Evolutionary conservation across 2,113 vertebrate genomes (phyloP).

Genomic region (Pongo pygmaeus): DNA sequence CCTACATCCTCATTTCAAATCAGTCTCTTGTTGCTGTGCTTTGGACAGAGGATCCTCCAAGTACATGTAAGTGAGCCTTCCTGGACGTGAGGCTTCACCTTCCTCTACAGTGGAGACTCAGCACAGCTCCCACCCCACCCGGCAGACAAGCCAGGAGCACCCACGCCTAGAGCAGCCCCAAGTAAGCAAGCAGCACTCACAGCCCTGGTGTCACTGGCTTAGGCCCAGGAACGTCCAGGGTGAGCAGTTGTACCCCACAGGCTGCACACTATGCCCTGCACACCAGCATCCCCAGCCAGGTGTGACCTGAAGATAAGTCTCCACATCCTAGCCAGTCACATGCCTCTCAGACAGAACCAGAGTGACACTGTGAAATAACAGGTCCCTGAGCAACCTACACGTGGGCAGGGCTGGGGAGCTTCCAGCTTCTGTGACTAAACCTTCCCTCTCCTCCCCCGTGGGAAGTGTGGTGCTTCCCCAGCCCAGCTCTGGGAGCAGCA

Average conservation of each 20-base stretch:
- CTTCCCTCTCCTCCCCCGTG: neutral
- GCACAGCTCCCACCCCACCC: neutral
- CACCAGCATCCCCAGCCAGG: neutral
- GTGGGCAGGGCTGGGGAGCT: too few species aligned
- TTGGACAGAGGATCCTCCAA: neutral
- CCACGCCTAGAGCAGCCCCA: neutral
- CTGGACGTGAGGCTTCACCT: neutral
- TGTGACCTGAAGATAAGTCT: neutral
- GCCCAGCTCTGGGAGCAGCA: neutral
- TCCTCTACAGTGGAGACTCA: neutral
- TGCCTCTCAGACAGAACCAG: neutral
- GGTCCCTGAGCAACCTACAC: neutral
- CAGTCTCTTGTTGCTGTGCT: neutral
- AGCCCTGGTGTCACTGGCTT: neutral
- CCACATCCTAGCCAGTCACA: neutral
- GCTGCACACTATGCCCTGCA: neutral
- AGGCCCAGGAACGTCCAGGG: neutral
- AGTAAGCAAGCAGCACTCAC: neutral
- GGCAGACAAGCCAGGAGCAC: neutral
- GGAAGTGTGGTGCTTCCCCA: neutral
- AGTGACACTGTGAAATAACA: neutral
- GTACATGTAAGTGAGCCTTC: too few species aligned
- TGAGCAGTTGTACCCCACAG: neutral
- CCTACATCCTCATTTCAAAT: neutral
- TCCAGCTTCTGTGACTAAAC: too few species aligned